These are phyloP conservation scores for Borostomias antarcticus DNA, from an alignment of 2,797 vertebrate genomes.

Conservation along the genomic window DNA sequence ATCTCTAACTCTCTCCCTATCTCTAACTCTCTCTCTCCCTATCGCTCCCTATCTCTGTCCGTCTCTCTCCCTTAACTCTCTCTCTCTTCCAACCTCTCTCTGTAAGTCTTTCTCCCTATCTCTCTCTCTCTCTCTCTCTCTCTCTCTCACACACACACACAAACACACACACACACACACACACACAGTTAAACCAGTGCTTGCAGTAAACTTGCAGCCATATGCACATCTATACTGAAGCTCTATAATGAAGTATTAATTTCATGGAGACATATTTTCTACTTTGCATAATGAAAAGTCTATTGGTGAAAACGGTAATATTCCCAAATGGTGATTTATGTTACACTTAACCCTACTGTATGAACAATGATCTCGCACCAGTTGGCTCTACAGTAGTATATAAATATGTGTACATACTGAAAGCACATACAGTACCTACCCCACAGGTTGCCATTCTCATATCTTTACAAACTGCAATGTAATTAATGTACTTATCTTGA, in stretches of 20 bases:
- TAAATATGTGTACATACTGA: too few species aligned
- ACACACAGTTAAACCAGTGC: not conserved
- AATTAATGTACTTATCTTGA: not conserved
- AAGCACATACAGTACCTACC: too few species aligned
- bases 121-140: slow-evolving; percentile 8
- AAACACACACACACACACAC: not conserved
- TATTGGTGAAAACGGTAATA: not conserved
- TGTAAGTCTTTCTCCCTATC: too few species aligned
- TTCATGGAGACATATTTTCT: not conserved
- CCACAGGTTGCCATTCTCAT: too few species aligned
- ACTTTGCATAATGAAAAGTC: not conserved
- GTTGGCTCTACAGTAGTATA: too few species aligned
- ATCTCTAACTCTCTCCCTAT: too few species aligned
- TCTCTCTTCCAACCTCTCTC: too few species aligned
- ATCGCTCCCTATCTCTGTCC: too few species aligned
- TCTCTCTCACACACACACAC: not conserved
- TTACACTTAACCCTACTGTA: too few species aligned
- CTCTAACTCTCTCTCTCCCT: too few species aligned
- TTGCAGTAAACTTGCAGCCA: not conserved
- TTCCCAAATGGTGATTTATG: not conserved
- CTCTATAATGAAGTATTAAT: not conserved
- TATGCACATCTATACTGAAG: not conserved
- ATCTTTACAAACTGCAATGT: not conserved
- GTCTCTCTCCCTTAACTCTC: too few species aligned
- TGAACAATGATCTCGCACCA: too few species aligned